Evolutionary conservation across 1,140 invertebrate species (phyloP).

Genomic region (Drosophila novamexicana): DNA sequence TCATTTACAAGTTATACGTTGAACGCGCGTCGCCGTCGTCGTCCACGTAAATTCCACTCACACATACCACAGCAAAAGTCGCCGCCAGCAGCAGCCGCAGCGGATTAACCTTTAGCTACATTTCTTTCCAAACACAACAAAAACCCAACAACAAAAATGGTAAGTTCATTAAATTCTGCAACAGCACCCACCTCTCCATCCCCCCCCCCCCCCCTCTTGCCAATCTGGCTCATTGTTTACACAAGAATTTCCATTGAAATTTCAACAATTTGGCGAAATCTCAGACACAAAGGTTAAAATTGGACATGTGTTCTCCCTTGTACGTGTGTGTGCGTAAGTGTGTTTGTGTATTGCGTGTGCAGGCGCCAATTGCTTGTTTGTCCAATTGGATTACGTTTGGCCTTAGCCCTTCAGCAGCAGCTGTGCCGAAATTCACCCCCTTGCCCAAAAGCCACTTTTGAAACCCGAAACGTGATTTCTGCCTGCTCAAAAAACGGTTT

Average conservation of each 20-base stretch:
- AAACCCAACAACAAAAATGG: conserved; percentile 70
- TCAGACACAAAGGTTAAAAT: conserved; percentile 28
- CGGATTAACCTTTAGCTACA: conserved; percentile 78
- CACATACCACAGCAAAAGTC: conserved; percentile 66
- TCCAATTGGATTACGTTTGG: conserved; percentile 7
- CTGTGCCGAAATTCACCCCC: conserved; percentile 14
- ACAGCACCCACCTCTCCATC: background rate
- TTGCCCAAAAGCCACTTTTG: background rate
- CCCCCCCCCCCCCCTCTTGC: background rate
- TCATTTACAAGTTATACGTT: conserved; percentile 49
- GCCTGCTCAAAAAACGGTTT: background rate
- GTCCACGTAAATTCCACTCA: conserved; percentile 72
- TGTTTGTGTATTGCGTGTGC: background rate
- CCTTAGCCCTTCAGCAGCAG: conserved; percentile 12
- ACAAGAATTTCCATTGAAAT: conserved; percentile 65
- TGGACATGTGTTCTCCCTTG: conserved; percentile 39
- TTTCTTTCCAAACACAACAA: conserved; percentile 67
- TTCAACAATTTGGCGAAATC: conserved; percentile 57
- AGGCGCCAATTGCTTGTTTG: conserved; percentile 1
- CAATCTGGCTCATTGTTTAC: conserved; percentile 5
- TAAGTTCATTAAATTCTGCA: conserved; percentile 56
- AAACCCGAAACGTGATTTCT: conserved; percentile 15
- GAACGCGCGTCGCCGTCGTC: conserved; percentile 63
- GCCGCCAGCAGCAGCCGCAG: conserved; percentile 65
- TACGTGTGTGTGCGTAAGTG: conserved; percentile 1